Evolutionary conservation across 35 echinoderm and acorn worm species (phyloP), one percentile per base, ranked within the genome.

Genomic region (Patiria miniata): DNA sequence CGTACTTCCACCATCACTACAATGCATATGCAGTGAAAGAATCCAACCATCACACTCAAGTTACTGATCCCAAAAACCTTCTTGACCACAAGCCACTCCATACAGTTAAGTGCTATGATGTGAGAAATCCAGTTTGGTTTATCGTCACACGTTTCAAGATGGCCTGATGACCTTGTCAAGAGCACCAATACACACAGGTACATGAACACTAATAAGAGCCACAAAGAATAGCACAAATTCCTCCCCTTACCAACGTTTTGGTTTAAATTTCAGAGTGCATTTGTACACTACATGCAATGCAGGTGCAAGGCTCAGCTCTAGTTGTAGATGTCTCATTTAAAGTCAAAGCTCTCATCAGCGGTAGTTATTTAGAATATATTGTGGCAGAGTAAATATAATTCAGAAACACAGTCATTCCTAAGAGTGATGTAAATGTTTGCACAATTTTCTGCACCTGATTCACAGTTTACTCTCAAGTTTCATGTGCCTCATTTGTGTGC

Each of bases 11-110:
- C 23, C 47, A 81, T 40, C 82, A 91, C 28, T 79, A 56, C 37
- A 81, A 85, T 19, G 89, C 84, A 52, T 92, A 33, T 92, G 90
- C 58, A 21, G 84, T 87, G 5, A 77, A 76, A 81, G 79, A 73
- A 51, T 1, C 18, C 18, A 36, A 16, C 16, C 7, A 34, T 59
- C 55, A 37, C 9, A 23, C 77, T 36, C 51, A 47, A 44, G 21
- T 90, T 29, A 30, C 22, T 39, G 17, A 32, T 14, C 73, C 28
- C 33, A 32, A 40, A 29, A 57, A 55, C 39, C 69, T 86, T 21
- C 40, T 57, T 18, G 89, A 91, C 0, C 51, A 79, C 38, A 77
- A 52, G 59, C 89, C 89, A 44, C 32, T 86, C 1, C 89, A 91
- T 83, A 73, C 89, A 86, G 40, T 84, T 7, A 51, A 91, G 50